A percentile compares a stretch with the other conserved stretches of the same genome.
Evolutionary conservation across 2,888 invertebrate genomes (phyloP).

Genomic region (Mamestra brassicae): DNA sequence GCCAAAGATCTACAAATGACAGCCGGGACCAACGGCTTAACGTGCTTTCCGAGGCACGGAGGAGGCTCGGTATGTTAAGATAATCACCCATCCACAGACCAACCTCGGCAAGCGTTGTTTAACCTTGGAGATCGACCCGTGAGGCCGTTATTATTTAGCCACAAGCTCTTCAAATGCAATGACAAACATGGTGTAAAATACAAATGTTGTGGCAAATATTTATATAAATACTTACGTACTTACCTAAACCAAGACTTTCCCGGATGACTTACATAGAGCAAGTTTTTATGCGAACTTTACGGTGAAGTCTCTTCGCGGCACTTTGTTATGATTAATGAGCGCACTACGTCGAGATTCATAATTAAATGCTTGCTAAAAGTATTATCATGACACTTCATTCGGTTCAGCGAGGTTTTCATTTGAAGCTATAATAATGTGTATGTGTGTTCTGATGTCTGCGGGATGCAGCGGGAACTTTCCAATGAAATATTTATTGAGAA

Average conservation of each 20-base stretch:
- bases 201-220: neutral
- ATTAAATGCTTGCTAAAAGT: slow-evolving; percentile 77
- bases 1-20: too few relatives aligned
- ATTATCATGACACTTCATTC: slow-evolving; percentile 76
- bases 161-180: too few relatives aligned
- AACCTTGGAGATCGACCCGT: too few relatives aligned
- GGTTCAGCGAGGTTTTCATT: slow-evolving; percentile 66
- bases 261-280: slow-evolving; percentile 17
- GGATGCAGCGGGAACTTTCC: too few relatives aligned
- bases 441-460: slow-evolving; percentile 5
- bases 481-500: too few relatives aligned
- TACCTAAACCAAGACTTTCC: slow-evolving; percentile 2
- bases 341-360: slow-evolving; percentile 75
- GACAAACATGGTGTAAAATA: too few relatives aligned
- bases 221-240: neutral
- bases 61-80: too few relatives aligned
- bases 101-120: too few relatives aligned
- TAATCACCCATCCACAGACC: too few relatives aligned
- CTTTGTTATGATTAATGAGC: slow-evolving; percentile 75
- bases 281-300: slow-evolving; percentile 51
- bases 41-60: too few relatives aligned
- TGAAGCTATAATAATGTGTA: slow-evolving; percentile 50
- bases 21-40: too few relatives aligned
- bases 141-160: too few relatives aligned
- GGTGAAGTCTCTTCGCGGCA: slow-evolving; percentile 54